These are phyloP conservation scores for Meteorus cinctellus DNA, from an alignment of 2,888 invertebrate species.

Conservation along the genomic window DNA sequence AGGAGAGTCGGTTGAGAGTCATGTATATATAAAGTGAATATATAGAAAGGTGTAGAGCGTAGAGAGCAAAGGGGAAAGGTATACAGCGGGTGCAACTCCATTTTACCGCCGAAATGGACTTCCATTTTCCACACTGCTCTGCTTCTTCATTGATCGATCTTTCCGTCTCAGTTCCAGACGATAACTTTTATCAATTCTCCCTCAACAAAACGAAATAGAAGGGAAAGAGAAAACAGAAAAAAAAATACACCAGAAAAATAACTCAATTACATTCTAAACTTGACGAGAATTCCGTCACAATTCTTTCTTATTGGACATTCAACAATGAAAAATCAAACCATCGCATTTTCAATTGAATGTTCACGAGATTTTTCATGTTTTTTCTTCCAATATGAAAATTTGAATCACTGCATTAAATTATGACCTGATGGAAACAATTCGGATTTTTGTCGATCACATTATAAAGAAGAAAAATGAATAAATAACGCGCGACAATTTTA, in stretches of 20 bases:
- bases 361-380: no score
- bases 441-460: neutral
- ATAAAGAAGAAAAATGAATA: constrained; percentile 9
- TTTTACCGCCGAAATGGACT: constrained; percentile 15
- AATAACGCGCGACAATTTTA: neutral
- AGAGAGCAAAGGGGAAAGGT: neutral
- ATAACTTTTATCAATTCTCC: constrained; percentile 2
- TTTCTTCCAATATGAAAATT: no score
- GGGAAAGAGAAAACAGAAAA: neutral
- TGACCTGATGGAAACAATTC: no score
- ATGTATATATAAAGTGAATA: neutral
- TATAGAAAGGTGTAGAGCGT: neutral
- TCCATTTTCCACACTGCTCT: neutral
- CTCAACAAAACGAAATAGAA: neutral
- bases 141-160: constrained; percentile 12
- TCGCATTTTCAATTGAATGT: no score
- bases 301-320: no score
- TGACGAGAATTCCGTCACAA: neutral
- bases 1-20: neutral
- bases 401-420: no score
- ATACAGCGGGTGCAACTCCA: neutral
- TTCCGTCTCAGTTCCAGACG: constrained; percentile 13
- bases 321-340: no score
- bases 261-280: neutral
- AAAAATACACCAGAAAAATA: neutral